Base-by-base conservation (phyloP, 1,140 invertebrate genomes). In the Rhagoletis pomonella region DNA sequence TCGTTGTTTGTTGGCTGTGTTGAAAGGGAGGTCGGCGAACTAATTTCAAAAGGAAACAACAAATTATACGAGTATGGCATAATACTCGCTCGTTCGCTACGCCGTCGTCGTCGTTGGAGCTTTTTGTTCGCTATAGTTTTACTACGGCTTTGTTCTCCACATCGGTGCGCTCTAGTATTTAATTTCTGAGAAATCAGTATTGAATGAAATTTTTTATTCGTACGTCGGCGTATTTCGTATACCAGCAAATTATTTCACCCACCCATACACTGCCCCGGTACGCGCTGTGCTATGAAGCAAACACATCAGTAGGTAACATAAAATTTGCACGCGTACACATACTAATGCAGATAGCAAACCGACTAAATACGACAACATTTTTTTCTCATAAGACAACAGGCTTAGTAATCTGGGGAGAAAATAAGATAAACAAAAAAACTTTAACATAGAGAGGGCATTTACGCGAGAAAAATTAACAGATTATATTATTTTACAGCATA, bases 151-250 rank as follows among this genome's bases (percentile, higher is more conserved):
- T 73, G 39, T 50, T 73, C 69, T 73, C 4, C 47, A 55, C n/a
- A 81, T 81, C n/a, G 29, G 73, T 58, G 73, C 42, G 55, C 47
- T 81, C 73, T 81, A 55, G 73, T 55, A 55, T 58, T 81, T 50
- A n/a, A 55, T 81, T 58, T 55, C 47, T 17, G 47, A 6, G 73
- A 81, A 81, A 81, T 47, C 47, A 81, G 73, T 81, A 81, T 47
- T 81, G 73, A 81, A 81, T 81, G 73, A 81, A 81, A 81, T 81
- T 81, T 81, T 44, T 55, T 81, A 55, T 17, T 44, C 44, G 73
- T 55, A 12, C 17, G 69, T n/a, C n/a, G 12, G 42, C 44, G 69
- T 55, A 81, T 81, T 81, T 81, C 17, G 29, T 47, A 17, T n/a
- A 12, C 1, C 60, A 62, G n/a, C 60, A 4, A 62, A 17, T 17